Base-by-base conservation (phyloP, 2,797 vertebrate species). In the Lagocephalus sceleratus region DNA sequence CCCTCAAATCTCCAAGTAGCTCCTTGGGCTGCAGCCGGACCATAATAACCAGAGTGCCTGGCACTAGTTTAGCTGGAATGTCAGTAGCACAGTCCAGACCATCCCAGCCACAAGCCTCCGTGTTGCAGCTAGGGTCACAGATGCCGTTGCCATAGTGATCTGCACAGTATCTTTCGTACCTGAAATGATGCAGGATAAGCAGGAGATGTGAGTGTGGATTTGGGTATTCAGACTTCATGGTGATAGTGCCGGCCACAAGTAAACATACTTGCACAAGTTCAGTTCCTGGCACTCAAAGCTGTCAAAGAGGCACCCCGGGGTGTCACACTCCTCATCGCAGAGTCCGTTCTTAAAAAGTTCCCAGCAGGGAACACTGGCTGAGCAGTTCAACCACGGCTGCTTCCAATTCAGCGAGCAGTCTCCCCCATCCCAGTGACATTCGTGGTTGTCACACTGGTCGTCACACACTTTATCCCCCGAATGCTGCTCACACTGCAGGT, bases 41-140 rank as follows among this genome's bases (percentile, higher is more conserved):
- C 76, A 97, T 93, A 0, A 98, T 87, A n/a, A 97, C 78, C 17
- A 98, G 84, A 0, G 89, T 92, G 9, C 94, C 95, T 0, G 87
- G 81, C 0, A 90, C 91, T 76, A 94, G 61, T 57, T 91, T 87
- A 58, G 94, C 66, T 0, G 93, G 89, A 6, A 67, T 85, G 64
- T 93, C 86, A 0, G 20, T 20, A 0, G 91, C 91, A 9, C 95
- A 98, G 82, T 98, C 95, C 77, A 97, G 86, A 14, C 95, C 95
- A 0, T 98, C 95, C 95, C 95, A 98, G 80, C 93, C 94, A 4
- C 96, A 98, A 41, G 91, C 94, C 76, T 94, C 93, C 0, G 83
- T 97, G 69, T 95, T 89, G 78, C 96, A 98, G 55, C 95, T 96
- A 79, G 87, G 85, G 86, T 98, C 95, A 25, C 96, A 98, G 63